Conservation (phyloP, 1,140 invertebrate species). For the Steinernema khuongi region DNA sequence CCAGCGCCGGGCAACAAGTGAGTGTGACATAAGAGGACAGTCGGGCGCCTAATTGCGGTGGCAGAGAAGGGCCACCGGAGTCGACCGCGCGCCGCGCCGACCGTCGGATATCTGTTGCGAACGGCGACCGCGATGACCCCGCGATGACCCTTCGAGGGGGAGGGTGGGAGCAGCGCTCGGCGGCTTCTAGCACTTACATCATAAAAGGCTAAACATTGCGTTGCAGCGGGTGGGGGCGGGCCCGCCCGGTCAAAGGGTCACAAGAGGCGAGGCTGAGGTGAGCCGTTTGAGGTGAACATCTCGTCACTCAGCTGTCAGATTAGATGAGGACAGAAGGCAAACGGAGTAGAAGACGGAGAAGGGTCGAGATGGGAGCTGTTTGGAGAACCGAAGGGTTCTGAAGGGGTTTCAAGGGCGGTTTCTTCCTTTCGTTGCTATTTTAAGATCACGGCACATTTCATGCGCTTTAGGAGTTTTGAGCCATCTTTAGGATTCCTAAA, state of each 20-base stretch:
- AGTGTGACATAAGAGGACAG: slow-evolving; percentile 9
- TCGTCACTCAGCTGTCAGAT: slow-evolving; percentile 14
- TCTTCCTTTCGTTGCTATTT: too few species aligned
- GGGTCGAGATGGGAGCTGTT: too few species aligned
- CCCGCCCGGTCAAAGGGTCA: slow-evolving; percentile 3
- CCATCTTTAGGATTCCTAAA: too few species aligned
- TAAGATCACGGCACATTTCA: too few species aligned
- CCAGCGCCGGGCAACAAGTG: slow-evolving; percentile 13
- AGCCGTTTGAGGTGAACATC: background rate
- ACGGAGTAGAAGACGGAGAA: background rate
- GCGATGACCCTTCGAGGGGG: slow-evolving; percentile 7
- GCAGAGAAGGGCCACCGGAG: background rate
- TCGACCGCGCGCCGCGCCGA: background rate
- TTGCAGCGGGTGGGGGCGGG: background rate
- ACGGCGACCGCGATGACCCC: slow-evolving; percentile 8
- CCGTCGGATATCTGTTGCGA: slow-evolving; percentile 3
- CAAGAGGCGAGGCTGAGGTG: background rate
- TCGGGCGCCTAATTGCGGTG: background rate
- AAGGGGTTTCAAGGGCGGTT: too few species aligned
- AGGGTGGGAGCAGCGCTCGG: background rate
- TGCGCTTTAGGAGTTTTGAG: too few species aligned
- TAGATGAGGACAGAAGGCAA: background rate
- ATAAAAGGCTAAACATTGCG: slow-evolving; percentile 15
- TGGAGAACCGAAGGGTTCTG: too few species aligned
- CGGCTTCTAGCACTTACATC: slow-evolving; percentile 12